phyloP scores from a whole-genome alignment of 1,140 invertebrate species.

The Cyphomyrmex costatus region DNA sequence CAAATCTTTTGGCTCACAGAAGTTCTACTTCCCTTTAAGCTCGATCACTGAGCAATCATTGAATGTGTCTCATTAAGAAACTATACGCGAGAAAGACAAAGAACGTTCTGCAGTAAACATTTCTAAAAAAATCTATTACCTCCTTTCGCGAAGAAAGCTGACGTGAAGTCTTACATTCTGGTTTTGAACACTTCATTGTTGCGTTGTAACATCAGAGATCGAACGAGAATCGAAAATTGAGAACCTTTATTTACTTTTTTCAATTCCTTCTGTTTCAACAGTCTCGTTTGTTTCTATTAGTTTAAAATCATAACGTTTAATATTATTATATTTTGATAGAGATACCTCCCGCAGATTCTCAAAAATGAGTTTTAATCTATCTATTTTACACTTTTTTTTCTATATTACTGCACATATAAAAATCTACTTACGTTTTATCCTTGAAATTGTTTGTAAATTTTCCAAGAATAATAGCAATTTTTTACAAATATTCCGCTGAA shows the following conservation, averaged over 20 bases:
- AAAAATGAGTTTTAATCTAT: slow-evolving; percentile 27
- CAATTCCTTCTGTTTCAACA: slow-evolving; percentile 44
- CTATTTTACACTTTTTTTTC: slow-evolving; percentile 9
- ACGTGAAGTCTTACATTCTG: slow-evolving; percentile 72
- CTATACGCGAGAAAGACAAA: slow-evolving; percentile 26
- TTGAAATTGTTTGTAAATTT: slow-evolving; percentile 34
- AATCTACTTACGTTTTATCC: slow-evolving; percentile 22
- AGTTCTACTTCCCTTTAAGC: slow-evolving; percentile 72
- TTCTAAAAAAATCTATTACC: slow-evolving; percentile 71
- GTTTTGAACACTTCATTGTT: slow-evolving; percentile 78
- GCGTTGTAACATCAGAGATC: slow-evolving; percentile 48
- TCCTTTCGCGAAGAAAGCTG: slow-evolving; percentile 71
- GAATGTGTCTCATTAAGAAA: slow-evolving; percentile 42
- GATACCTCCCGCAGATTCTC: neutral
- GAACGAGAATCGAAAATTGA: slow-evolving; percentile 11
- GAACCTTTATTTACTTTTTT: neutral
- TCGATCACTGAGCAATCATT: slow-evolving; percentile 72
- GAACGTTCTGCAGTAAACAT: slow-evolving; percentile 70
- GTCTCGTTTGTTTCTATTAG: slow-evolving; percentile 35
- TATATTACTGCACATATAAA: slow-evolving; percentile 40
- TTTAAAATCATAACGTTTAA: slow-evolving; percentile 1
- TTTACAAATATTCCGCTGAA: neutral
- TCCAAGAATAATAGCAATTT: slow-evolving; percentile 46
- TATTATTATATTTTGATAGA: slow-evolving; percentile 1
- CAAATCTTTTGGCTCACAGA: slow-evolving; percentile 72